A percentile compares a stretch with the other conserved stretches of the same genome.
Conservation (phyloP, 2,888 invertebrate genomes). For the Therioaphis trifolii region DNA sequence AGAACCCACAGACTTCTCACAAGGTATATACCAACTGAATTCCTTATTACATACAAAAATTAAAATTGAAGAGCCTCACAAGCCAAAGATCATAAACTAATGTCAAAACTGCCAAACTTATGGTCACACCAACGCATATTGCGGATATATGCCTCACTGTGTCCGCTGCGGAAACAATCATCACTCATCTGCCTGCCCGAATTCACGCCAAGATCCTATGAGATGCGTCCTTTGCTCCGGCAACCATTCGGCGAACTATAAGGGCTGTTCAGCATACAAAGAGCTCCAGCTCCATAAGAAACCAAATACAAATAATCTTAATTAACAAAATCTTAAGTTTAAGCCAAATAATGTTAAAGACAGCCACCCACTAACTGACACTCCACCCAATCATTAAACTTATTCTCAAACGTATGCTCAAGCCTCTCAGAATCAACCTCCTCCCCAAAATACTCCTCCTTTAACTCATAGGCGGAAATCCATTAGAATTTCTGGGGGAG, state of each 20-base stretch:
- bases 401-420: conserved; percentile 21
- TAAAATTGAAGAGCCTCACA: not conserved
- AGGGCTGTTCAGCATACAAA: not conserved
- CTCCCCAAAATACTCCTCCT: conserved; percentile 6
- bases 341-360: not conserved
- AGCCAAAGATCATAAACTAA: conserved; percentile 5
- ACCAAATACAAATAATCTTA: not conserved
- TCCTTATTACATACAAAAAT: not conserved
- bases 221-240: not conserved
- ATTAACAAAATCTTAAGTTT: not conserved
- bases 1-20: not conserved
- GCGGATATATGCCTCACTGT: not conserved
- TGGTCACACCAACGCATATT: not conserved
- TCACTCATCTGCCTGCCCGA: not conserved
- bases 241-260: not conserved
- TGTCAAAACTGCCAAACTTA: not conserved
- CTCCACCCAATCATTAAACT: conserved; percentile 4
- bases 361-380: not conserved
- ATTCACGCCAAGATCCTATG: not conserved
- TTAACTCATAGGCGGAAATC: too few species aligned
- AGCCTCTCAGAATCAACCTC: conserved; percentile 23
- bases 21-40: not conserved
- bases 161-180: conserved; percentile 5
- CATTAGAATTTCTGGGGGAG: too few species aligned
- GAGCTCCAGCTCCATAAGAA: not conserved